phyloP scores from a whole-genome alignment of 2,797 vertebrate genomes.

The Anolis apletophallus region DNA sequence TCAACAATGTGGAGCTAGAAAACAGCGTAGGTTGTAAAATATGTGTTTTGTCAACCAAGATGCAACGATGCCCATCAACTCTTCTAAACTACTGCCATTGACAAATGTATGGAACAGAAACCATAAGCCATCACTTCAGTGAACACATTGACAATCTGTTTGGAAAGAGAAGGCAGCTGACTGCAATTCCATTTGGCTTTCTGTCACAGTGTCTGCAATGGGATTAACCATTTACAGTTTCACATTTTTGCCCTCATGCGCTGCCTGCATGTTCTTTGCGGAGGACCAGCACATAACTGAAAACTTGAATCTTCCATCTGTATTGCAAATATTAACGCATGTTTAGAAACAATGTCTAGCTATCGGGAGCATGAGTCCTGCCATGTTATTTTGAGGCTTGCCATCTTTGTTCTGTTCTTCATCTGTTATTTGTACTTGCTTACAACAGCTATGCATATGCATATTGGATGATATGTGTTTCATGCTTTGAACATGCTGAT shows the following conservation, averaged over 20 bases:
- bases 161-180: slow-evolving; percentile 12
- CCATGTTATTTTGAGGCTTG: too few relatives aligned
- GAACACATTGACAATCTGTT: background rate
- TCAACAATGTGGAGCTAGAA: background rate
- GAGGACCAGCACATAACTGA: background rate
- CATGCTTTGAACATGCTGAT: too few relatives aligned
- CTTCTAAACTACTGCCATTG: slow-evolving; percentile 23
- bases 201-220: background rate
- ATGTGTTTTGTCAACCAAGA: slow-evolving; percentile 19
- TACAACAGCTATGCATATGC: too few relatives aligned
- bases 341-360: background rate
- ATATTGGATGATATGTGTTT: too few relatives aligned
- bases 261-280: background rate
- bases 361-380: too few relatives aligned
- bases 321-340: background rate
- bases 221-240: slow-evolving; percentile 29
- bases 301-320: background rate
- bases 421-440: too few relatives aligned
- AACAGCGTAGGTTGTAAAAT: slow-evolving; percentile 24
- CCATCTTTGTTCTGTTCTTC: too few relatives aligned
- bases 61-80: background rate
- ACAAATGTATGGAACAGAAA: slow-evolving; percentile 33
- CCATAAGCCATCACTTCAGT: slow-evolving; percentile 3
- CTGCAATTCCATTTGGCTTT: slow-evolving; percentile 13
- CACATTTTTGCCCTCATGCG: background rate